Conservation (phyloP, 2,113 vertebrate genomes). For the Siphamia tubifer region DNA sequence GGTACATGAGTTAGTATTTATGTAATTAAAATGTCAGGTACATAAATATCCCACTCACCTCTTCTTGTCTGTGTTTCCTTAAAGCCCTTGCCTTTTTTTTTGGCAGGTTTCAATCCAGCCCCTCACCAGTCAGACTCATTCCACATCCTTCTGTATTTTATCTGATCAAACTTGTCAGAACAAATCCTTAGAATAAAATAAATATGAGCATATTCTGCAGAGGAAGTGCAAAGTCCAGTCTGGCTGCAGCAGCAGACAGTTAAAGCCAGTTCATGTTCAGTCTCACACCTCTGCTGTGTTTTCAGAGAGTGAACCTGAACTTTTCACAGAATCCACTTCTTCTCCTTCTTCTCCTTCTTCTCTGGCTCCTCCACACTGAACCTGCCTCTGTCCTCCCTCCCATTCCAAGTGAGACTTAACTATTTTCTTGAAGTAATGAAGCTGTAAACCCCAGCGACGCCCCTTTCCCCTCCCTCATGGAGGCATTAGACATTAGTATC, state of each 20-base stretch:
- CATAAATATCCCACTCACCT: constrained; percentile 35
- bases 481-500: neutral
- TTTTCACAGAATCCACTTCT: too few relatives aligned
- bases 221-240: neutral
- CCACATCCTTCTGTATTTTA: constrained; percentile 7
- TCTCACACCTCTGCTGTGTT: neutral
- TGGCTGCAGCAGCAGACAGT: neutral
- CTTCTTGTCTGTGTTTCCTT: constrained; percentile 44
- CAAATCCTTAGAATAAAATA: neutral
- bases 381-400: constrained; percentile 14
- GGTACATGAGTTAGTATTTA: too few relatives aligned
- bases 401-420: constrained; percentile 16
- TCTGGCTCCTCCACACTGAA: neutral
- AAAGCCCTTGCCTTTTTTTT: constrained; percentile 34
- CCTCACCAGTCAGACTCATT: constrained; percentile 40
- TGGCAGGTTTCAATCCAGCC: neutral
- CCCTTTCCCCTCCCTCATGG: constrained; percentile 38
- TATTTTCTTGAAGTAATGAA: constrained; percentile 38
- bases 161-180: neutral
- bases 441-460: constrained; percentile 9
- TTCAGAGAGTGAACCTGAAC: neutral
- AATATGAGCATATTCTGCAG: neutral
- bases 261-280: neutral
- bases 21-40: neutral
- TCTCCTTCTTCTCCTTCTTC: too few relatives aligned